Evolutionary conservation across 2,888 invertebrate species (phyloP).

Genomic region (Hanleya hanleyi): DNA sequence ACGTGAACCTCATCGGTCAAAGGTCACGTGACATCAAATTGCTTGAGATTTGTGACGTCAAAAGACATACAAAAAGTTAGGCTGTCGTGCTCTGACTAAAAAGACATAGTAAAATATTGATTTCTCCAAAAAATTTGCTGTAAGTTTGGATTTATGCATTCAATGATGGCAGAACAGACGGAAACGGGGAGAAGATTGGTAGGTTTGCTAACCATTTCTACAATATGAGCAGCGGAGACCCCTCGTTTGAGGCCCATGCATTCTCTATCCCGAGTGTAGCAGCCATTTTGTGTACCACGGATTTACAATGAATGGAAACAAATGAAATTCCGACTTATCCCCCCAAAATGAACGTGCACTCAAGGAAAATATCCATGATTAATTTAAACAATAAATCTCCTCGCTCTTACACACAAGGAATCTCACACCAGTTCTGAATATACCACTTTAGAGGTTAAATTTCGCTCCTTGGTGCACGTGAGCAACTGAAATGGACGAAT

Average conservation of each 20-base stretch:
- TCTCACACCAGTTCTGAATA: no score
- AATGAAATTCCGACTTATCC: no score
- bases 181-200: constrained; percentile 1
- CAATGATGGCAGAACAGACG: background rate
- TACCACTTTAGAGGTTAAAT: constrained; percentile 5
- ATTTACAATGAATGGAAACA: background rate
- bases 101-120: constrained; percentile 12
- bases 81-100: background rate
- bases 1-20: no score
- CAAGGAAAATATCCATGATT: no score
- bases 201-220: constrained; percentile 4
- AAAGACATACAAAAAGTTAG: constrained; percentile 1
- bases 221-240: background rate
- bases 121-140: background rate
- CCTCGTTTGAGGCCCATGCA: background rate
- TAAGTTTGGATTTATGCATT: background rate
- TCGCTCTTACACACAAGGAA: no score
- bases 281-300: constrained; percentile 6
- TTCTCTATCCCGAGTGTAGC: background rate
- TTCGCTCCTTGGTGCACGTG: constrained; percentile 4
- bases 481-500: background rate
- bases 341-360: no score
- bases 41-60: constrained; percentile 5
- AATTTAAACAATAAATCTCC: no score
- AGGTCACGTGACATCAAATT: constrained; percentile 2